These are phyloP conservation scores for Drosophila mimetica DNA, from an alignment of 2,888 invertebrate species.

Conservation along the genomic window DNA sequence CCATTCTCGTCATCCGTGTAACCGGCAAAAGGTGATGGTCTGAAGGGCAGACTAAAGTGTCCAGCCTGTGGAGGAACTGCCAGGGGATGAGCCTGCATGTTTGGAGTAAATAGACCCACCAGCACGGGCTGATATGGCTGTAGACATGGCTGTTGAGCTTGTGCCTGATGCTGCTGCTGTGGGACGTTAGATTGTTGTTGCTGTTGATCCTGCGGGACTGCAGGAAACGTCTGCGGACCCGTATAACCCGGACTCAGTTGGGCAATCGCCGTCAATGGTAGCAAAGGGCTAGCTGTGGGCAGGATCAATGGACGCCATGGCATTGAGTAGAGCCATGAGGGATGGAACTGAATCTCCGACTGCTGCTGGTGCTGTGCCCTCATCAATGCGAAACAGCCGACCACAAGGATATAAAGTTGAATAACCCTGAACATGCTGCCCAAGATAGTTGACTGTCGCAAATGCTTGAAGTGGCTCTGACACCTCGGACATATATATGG, in stretches of 20 bases:
- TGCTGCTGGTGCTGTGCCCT: constrained; percentile 27
- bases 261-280: not conserved
- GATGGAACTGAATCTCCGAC: constrained; percentile 22
- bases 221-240: constrained; percentile 61
- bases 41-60: constrained; percentile 61
- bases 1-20: constrained; percentile 53
- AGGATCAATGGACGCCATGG: constrained; percentile 58
- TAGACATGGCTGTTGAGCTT: not conserved
- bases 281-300: constrained; percentile 14
- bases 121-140: constrained; percentile 28
- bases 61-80: constrained; percentile 21
- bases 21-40: constrained; percentile 73
- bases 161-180: constrained; percentile 2
- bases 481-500: constrained; percentile 24
- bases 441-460: constrained; percentile 27
- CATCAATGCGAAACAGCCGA: constrained; percentile 13
- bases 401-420: constrained; percentile 14
- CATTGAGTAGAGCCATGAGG: constrained; percentile 51
- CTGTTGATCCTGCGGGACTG: not conserved
- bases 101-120: constrained; percentile 40
- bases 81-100: constrained; percentile 8
- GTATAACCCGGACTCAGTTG: constrained; percentile 59
- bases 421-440: constrained; percentile 20
- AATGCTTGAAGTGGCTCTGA: constrained; percentile 12
- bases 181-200: not conserved